Conservation (phyloP, 53 echinoderm and acorn worm species). For the Hippasteria phrygiana region DNA sequence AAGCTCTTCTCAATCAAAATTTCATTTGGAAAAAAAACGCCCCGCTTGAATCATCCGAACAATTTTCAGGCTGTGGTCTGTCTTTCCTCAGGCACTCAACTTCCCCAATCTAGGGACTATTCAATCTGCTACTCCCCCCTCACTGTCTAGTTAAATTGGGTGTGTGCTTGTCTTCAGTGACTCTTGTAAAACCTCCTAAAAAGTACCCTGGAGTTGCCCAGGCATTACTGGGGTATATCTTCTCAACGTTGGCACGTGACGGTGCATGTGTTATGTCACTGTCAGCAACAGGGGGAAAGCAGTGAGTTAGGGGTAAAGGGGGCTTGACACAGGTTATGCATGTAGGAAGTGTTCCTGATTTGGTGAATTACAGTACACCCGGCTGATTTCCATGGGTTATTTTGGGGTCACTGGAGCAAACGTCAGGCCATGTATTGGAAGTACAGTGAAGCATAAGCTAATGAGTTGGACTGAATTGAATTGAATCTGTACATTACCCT, state of each 20-base stretch:
- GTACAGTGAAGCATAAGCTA: too few species aligned
- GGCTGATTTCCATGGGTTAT: not conserved
- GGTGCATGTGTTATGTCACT: conserved; percentile 9
- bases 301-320: not conserved
- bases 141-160: not conserved
- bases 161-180: not conserved
- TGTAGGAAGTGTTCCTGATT: not conserved
- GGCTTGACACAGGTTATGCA: not conserved
- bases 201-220: not conserved
- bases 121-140: not conserved
- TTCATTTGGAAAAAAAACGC: not conserved
- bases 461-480: too few species aligned
- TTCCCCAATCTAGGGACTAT: not conserved
- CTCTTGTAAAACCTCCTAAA: not conserved
- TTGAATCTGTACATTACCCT: too few species aligned
- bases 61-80: not conserved
- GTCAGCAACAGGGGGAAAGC: not conserved
- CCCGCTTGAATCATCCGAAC: not conserved
- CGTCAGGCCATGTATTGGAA: too few species aligned
- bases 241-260: not conserved
- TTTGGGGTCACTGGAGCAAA: not conserved
- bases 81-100: not conserved
- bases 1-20: not conserved
- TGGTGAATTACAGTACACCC: not conserved
- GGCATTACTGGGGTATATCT: not conserved